Evolutionary conservation across 2,113 vertebrate genomes (phyloP).

Genomic region (Aphelocoma coerulescens): DNA sequence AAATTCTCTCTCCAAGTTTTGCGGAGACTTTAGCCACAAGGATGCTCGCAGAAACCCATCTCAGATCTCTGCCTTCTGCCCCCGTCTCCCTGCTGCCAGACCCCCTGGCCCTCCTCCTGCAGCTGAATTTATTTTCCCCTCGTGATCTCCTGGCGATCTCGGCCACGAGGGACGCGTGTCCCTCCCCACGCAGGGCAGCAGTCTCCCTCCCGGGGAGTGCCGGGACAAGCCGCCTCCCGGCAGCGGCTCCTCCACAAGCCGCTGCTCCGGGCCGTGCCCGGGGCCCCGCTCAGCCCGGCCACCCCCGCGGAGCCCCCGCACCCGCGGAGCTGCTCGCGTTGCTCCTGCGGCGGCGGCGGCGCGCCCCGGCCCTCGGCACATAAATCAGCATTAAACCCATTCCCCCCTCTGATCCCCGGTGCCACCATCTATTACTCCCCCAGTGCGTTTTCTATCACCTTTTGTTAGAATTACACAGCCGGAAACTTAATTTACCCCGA

Average conservation of each 20-base stretch:
- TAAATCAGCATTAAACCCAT: slow-evolving; percentile 20
- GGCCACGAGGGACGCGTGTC: neutral
- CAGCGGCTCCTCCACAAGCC: neutral
- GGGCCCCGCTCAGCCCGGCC: no score
- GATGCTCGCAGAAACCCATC: neutral
- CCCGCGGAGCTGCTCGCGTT: neutral
- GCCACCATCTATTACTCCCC: slow-evolving; percentile 14
- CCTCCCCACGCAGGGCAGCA: neutral
- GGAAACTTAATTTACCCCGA: slow-evolving; percentile 40
- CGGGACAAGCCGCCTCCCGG: neutral
- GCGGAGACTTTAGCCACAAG: neutral
- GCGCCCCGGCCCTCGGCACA: neutral
- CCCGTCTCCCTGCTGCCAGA: neutral
- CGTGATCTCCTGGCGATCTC: neutral
- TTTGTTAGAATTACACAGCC: slow-evolving; percentile 41
- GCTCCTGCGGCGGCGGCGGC: neutral
- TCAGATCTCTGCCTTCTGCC: neutral
- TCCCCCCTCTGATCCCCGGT: neutral
- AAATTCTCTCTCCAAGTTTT: neutral
- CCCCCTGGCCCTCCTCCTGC: neutral
- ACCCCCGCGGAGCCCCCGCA: neutral
- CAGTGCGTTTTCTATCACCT: slow-evolving; percentile 39
- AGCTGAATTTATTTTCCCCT: neutral
- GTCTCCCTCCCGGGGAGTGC: neutral
- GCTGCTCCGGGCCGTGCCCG: neutral